Conservation (phyloP, 2,797 vertebrate genomes). For the Leuciscus waleckii region DNA sequence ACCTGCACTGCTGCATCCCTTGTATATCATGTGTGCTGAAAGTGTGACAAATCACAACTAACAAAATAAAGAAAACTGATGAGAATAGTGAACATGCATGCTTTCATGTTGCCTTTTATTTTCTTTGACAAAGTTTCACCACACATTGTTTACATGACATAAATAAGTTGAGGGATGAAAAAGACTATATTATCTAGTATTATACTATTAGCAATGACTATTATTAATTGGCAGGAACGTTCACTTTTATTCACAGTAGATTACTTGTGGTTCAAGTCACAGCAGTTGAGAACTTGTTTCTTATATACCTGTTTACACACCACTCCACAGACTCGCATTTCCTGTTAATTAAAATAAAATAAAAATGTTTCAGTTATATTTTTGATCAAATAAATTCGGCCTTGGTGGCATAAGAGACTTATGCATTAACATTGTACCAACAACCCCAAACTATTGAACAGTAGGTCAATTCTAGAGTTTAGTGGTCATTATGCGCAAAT, state of each 20-base stretch:
- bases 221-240: background rate
- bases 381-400: background rate
- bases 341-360: constrained; percentile 63
- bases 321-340: constrained; percentile 75
- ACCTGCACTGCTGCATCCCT: background rate
- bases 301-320: constrained; percentile 79
- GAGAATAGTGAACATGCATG: background rate
- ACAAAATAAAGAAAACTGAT: background rate
- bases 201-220: background rate
- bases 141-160: background rate
- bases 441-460: background rate
- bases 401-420: background rate
- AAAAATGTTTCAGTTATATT: background rate
- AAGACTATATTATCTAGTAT: background rate
- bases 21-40: background rate
- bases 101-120: constrained; percentile 5
- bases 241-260: constrained; percentile 1
- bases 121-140: background rate
- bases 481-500: background rate
- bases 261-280: constrained; percentile 16
- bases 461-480: background rate
- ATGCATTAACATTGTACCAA: no score
- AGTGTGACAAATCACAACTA: background rate
- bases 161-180: background rate
- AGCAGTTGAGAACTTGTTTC: constrained; percentile 60